A percentile compares a stretch with the other conserved stretches of the same genome.
phyloP scores from a whole-genome alignment of 2,797 vertebrate genomes.

The Champsocephalus gunnari region DNA sequence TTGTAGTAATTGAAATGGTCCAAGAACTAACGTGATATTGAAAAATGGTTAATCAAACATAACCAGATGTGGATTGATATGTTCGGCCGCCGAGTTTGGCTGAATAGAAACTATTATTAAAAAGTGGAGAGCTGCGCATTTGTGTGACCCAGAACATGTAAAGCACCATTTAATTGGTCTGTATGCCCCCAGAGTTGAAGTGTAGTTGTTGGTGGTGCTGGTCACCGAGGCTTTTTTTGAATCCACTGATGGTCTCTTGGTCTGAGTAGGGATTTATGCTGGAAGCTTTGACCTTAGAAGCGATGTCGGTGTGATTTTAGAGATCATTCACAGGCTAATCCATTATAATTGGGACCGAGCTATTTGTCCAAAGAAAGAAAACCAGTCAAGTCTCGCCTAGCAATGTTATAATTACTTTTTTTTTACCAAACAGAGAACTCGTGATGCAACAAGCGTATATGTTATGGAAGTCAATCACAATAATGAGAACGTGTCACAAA shows the following conservation, averaged over 20 bases:
- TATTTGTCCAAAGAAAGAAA: conserved; percentile 53
- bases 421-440: neutral
- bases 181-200: conserved; percentile 66
- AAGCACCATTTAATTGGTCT: conserved; percentile 71
- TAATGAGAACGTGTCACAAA: conserved; percentile 21
- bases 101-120: conserved; percentile 82
- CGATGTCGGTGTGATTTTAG: conserved; percentile 59
- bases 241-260: conserved; percentile 57
- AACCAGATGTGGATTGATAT: conserved; percentile 87
- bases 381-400: conserved; percentile 12
- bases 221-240: conserved; percentile 34
- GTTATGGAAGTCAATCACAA: conserved; percentile 34
- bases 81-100: conserved; percentile 64
- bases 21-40: conserved; percentile 56
- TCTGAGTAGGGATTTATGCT: conserved; percentile 64
- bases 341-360: conserved; percentile 66
- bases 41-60: conserved; percentile 81
- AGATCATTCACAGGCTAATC: conserved; percentile 66
- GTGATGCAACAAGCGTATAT: conserved; percentile 30
- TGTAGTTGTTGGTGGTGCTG: conserved; percentile 47
- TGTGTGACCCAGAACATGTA: conserved; percentile 72
- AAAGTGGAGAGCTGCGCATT: conserved; percentile 43
- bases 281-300: conserved; percentile 67
- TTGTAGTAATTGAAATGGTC: conserved; percentile 8
- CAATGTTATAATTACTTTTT: conserved; percentile 57